A percentile compares a stretch with the other conserved stretches of the same genome.
Evolutionary conservation across 2,797 vertebrate species (phyloP).

Genomic region (Loris lydekkerianus): DNA sequence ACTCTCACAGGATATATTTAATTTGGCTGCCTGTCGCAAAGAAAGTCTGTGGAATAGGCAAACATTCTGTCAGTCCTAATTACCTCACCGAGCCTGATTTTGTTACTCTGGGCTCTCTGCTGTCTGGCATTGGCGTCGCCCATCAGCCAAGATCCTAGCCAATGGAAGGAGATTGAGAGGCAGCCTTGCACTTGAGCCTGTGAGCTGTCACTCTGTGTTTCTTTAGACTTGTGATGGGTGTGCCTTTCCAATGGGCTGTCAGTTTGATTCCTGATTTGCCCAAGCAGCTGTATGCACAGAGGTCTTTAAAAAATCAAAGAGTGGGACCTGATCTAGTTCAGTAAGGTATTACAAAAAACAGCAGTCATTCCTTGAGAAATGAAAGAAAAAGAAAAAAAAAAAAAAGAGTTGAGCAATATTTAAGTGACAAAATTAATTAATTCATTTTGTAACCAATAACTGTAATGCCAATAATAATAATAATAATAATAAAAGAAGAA

Average conservation of each 20-base stretch:
- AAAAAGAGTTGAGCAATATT: neutral
- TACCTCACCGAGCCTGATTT: conserved; percentile 79
- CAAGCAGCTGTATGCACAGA: conserved; percentile 73
- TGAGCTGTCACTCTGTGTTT: conserved; percentile 83
- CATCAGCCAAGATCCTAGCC: conserved; percentile 74
- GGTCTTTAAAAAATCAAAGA: conserved; percentile 80
- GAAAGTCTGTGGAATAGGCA: conserved; percentile 82
- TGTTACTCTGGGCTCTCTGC: conserved; percentile 85
- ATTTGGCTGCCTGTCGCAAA: conserved; percentile 80
- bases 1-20: conserved; percentile 78
- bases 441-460: conserved; percentile 61
- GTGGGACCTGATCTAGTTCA: conserved; percentile 51
- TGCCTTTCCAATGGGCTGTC: conserved; percentile 80
- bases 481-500: neutral
- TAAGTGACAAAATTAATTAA: conserved; percentile 72
- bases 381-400: neutral
- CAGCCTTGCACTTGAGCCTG: conserved; percentile 80
- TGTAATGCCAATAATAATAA: neutral
- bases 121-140: conserved; percentile 72
- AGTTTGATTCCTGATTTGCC: conserved; percentile 80
- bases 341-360: conserved; percentile 66
- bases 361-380: neutral
- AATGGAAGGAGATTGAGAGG: conserved; percentile 75
- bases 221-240: conserved; percentile 72
- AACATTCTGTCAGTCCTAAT: conserved; percentile 90